Evolutionary conservation across 2,113 vertebrate genomes (phyloP).

Genomic region (Tretioscincus oriximinensis): DNA sequence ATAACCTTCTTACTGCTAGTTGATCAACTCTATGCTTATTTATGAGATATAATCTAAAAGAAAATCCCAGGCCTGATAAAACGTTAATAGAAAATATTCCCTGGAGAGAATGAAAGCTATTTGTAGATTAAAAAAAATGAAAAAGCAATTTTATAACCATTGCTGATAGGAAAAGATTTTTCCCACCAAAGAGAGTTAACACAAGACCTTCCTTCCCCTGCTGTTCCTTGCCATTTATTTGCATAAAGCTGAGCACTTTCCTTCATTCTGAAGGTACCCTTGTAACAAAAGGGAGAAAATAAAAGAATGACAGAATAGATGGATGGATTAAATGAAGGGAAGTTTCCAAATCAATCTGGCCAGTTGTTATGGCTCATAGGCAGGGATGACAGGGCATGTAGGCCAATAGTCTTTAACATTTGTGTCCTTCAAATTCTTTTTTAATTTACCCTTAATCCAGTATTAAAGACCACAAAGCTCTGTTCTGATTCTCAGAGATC

Average conservation of each 20-base stretch:
- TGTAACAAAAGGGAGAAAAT: constrained; percentile 16
- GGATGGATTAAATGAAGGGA: not conserved
- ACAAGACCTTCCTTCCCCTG: not conserved
- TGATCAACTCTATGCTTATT: constrained; percentile 10
- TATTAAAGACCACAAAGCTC: no score
- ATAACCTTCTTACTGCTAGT: constrained; percentile 7
- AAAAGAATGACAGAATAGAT: not conserved
- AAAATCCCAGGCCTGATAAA: not conserved
- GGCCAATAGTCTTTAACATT: no score
- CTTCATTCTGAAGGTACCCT: constrained; percentile 19
- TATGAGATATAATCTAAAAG: not conserved
- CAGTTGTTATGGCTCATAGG: no score
- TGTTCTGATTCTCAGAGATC: no score
- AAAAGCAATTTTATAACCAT: not conserved
- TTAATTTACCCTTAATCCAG: no score
- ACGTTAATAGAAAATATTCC: constrained; percentile 6
- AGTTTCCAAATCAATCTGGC: no score
- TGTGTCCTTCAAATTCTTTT: no score
- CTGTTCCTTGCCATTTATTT: constrained; percentile 24
- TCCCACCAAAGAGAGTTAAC: constrained; percentile 24
- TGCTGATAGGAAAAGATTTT: constrained; percentile 4
- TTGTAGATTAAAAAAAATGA: constrained; percentile 12
- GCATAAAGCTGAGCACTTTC: constrained; percentile 2
- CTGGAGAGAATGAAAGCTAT: constrained; percentile 22
- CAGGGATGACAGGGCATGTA: no score